Percentiles rank a stretch among this genome's conserved stretches.
Evolutionary conservation across 2,113 vertebrate species (phyloP).

Genomic region (Phylloscopus whistleri): DNA sequence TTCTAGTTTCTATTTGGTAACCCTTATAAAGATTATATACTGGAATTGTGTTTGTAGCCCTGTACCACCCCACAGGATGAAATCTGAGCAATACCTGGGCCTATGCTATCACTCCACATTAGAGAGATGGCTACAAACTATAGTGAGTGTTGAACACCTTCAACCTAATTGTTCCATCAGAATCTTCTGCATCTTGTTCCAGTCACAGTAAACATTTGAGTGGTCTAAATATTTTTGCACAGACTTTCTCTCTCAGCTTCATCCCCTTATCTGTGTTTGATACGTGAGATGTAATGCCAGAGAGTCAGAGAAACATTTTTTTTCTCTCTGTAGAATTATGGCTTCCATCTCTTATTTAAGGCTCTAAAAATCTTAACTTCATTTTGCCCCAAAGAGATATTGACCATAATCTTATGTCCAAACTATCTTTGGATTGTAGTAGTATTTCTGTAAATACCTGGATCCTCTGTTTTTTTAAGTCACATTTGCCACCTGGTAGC

Average conservation of each 20-base stretch:
- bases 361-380: neutral
- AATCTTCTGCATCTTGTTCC: neutral
- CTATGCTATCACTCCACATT: neutral
- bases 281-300: neutral
- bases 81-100: neutral
- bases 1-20: neutral
- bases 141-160: neutral
- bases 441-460: neutral
- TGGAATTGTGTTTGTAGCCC: neutral
- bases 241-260: neutral
- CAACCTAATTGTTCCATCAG: neutral
- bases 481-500: neutral
- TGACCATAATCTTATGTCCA: neutral
- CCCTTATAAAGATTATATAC: neutral
- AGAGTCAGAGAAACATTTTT: neutral
- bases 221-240: neutral
- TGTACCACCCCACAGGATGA: rapidly evolving
- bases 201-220: neutral
- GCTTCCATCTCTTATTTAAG: neutral
- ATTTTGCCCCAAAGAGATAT: neutral
- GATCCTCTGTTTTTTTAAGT: neutral
- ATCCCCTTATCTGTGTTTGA: neutral
- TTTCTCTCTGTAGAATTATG: neutral
- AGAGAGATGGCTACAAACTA: neutral
- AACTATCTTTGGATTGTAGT: neutral